Base-by-base conservation (phyloP, 2,113 vertebrate genomes). In the Coregonus clupeaformis region DNA sequence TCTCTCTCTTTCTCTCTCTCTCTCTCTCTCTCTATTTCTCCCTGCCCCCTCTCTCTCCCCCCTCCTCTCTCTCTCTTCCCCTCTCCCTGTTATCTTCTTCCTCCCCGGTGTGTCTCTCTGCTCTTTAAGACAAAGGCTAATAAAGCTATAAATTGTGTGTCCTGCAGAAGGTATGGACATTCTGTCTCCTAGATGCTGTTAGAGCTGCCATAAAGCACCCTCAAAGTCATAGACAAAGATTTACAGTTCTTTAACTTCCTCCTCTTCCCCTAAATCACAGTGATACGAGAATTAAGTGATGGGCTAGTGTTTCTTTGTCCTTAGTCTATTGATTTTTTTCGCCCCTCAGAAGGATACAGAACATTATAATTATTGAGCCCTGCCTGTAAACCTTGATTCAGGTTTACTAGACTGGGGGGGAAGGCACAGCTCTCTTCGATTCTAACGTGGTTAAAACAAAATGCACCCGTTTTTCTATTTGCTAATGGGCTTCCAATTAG, bases 121-220 rank as follows among this genome's bases (percentile, higher is more conserved):
- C 92, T 93, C 92, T 94, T 94, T 94, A 93, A 94, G 91, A 94
- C 93, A 94, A 94, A 93, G 92, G 92, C 92, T 93, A 94, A 93
- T 94, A 94, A 93, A 94, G 92, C 93, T 88, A 93, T 94, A 94
- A 94, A 94, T 93, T 90, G 89, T 90, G 90, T 90, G 91, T 90
- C 92, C 91, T 86, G 87, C 77, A 82, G 91, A 93, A 93, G 90
- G 90, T 94, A 93, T 93, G 92, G 93, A 92, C 93, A 90, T 93
- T 93, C 92, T 93, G 92, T 93, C 93, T 90, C 82, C 87, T 90
- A 90, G 90, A 88, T 9, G 89, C 92, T 93, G 91, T 92, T 91
- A 93, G 92, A 93, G 92, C 82, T 92, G 92, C 92, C 91, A 94
- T 93, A 94, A 94, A 94, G 91, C 91, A 93, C 88, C 92, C 88